Evolutionary conservation across 2,113 vertebrate species (phyloP).

Genomic region (Halichoeres trimaculatus): DNA sequence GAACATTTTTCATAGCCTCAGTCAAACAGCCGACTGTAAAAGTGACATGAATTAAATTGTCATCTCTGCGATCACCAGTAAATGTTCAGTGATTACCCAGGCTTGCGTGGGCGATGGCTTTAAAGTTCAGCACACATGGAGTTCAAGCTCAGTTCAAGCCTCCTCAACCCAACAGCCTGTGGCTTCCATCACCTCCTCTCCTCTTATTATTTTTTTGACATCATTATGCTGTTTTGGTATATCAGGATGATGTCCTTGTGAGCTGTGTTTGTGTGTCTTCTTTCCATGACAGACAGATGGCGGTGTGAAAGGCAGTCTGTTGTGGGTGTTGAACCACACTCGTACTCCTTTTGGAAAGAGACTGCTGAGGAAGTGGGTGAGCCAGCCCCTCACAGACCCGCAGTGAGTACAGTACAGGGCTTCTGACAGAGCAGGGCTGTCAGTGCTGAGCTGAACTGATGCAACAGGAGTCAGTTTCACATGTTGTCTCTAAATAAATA

Average conservation of each 20-base stretch:
- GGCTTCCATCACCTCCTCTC: conserved; percentile 14
- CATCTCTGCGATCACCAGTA: conserved; percentile 9
- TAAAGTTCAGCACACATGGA: conserved; percentile 29
- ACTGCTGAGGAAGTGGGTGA: conserved; percentile 93
- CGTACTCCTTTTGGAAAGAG: conserved; percentile 91
- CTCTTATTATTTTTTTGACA: background rate
- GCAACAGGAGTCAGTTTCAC: background rate
- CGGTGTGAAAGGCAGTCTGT: conserved; percentile 89
- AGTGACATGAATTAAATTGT: conserved; percentile 18
- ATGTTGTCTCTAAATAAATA: background rate
- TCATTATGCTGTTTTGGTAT: background rate
- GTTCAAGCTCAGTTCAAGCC: conserved; percentile 22
- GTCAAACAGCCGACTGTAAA: background rate
- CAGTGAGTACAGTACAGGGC: conserved; percentile 86
- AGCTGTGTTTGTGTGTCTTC: conserved; percentile 24
- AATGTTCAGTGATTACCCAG: conserved; percentile 32
- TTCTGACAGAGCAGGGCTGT: conserved; percentile 5
- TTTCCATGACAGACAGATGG: conserved; percentile 86
- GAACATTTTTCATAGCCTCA: background rate
- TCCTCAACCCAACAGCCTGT: conserved; percentile 9
- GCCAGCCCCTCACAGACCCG: conserved; percentile 88
- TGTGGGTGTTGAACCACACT: conserved; percentile 96
- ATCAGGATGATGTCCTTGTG: background rate
- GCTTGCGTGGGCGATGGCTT: conserved; percentile 22
- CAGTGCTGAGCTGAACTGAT: background rate